These are phyloP conservation scores for Gymnosoma rotundatum DNA, from an alignment of 2,888 invertebrate genomes.

Conservation along the genomic window DNA sequence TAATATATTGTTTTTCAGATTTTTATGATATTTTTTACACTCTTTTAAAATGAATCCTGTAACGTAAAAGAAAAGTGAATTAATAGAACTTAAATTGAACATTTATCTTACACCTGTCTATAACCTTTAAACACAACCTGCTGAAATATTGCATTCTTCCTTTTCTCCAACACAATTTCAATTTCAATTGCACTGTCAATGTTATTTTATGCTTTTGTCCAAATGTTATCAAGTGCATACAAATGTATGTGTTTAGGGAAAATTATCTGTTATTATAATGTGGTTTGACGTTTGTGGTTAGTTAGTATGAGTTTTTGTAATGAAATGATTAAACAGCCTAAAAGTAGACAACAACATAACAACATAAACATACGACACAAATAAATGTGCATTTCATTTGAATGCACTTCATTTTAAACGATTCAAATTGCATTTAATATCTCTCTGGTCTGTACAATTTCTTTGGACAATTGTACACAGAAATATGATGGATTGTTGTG, in stretches of 20 bases:
- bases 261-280: slow-evolving; percentile 56
- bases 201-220: slow-evolving; percentile 62
- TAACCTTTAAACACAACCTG: neutral
- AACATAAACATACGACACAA: slow-evolving; percentile 2
- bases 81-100: too few relatives aligned
- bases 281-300: slow-evolving; percentile 67
- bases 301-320: slow-evolving; percentile 33
- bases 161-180: slow-evolving; percentile 24
- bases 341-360: neutral
- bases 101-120: neutral
- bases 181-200: slow-evolving; percentile 65
- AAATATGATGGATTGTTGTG: slow-evolving; percentile 8
- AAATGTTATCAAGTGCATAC: slow-evolving; percentile 45
- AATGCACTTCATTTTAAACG: slow-evolving; percentile 37
- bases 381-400: slow-evolving; percentile 45
- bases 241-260: slow-evolving; percentile 15
- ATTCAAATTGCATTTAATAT: slow-evolving; percentile 55
- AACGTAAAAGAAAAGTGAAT: too few relatives aligned
- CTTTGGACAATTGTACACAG: slow-evolving; percentile 1
- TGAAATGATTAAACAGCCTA: slow-evolving; percentile 32
- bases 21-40: too few relatives aligned
- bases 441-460: slow-evolving; percentile 2
- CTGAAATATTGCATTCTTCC: slow-evolving; percentile 1
- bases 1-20: too few relatives aligned
- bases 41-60: too few relatives aligned